Evolutionary conservation across 2,888 invertebrate species (phyloP).

Genomic region (Eucera pruinosa): DNA sequence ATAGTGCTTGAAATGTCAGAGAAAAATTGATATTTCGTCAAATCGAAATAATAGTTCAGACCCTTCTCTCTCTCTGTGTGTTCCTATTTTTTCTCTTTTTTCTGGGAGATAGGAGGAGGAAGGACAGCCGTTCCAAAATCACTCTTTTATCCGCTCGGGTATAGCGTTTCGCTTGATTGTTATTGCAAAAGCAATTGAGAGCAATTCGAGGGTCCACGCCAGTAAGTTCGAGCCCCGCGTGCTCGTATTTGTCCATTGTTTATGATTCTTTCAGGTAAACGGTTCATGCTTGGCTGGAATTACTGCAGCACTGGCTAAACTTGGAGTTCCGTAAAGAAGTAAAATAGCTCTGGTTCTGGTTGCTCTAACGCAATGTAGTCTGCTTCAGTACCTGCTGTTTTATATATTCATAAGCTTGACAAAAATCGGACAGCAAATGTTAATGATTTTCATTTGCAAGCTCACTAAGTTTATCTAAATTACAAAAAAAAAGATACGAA

Average conservation of each 20-base stretch:
- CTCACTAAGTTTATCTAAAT: no score
- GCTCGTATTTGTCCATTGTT: constrained; percentile 2
- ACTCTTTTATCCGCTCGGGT: not conserved
- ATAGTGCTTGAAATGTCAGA: not conserved
- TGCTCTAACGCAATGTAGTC: not conserved
- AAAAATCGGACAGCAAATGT: not conserved
- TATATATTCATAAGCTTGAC: constrained; percentile 7
- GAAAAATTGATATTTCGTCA: not conserved
- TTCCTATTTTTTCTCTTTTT: no score
- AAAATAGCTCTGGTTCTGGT: not conserved
- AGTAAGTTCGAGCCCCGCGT: not conserved
- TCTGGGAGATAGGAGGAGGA: no score
- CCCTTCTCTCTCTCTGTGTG: not conserved
- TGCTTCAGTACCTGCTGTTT: not conserved
- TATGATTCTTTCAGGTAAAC: not conserved
- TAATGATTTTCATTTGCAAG: constrained; percentile 1
- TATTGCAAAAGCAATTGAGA: not conserved
- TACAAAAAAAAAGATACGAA: no score
- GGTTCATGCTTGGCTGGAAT: not conserved
- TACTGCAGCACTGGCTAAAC: not conserved
- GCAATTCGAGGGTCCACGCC: not conserved
- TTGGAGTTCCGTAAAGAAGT: not conserved
- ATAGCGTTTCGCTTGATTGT: not conserved
- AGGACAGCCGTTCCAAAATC: not conserved
- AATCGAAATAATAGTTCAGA: not conserved